phyloP scores from a whole-genome alignment of 2,797 vertebrate species.

The Periparus ater region DNA sequence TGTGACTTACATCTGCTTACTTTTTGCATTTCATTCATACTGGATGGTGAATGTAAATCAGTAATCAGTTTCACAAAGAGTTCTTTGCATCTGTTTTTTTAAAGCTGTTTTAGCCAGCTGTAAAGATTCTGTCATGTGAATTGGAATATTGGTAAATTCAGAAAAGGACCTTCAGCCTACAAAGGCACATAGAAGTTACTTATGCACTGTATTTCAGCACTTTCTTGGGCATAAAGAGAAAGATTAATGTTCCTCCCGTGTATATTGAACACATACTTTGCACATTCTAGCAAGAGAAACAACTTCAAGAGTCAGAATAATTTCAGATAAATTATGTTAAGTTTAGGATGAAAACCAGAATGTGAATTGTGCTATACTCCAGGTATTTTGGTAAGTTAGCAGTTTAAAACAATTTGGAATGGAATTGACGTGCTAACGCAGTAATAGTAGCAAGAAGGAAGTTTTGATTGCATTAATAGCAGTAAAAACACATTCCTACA shows the following conservation, averaged over 20 bases:
- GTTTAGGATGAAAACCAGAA: slow-evolving; percentile 45
- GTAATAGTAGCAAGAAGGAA: slow-evolving; percentile 58
- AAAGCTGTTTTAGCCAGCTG: background rate
- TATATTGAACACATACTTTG: background rate
- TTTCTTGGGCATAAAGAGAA: background rate
- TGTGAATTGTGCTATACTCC: background rate
- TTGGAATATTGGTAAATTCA: background rate
- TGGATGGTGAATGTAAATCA: background rate
- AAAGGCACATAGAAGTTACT: background rate
- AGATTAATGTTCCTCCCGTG: background rate
- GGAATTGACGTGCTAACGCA: background rate
- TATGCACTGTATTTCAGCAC: background rate
- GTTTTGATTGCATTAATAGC: slow-evolving; percentile 62
- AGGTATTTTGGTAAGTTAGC: slow-evolving; percentile 44
- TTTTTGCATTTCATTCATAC: background rate
- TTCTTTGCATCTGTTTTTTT: background rate
- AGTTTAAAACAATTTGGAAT: slow-evolving; percentile 42
- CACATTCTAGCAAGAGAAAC: slow-evolving; percentile 1
- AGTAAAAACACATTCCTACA: slow-evolving; percentile 59
- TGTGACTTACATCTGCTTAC: background rate
- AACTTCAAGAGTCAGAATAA: slow-evolving; percentile 12
- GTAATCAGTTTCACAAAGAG: background rate
- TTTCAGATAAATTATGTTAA: slow-evolving; percentile 42
- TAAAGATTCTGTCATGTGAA: background rate
- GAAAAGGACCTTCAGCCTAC: background rate